Conservation (phyloP, 2,113 vertebrate genomes). For the Columbina picui region DNA sequence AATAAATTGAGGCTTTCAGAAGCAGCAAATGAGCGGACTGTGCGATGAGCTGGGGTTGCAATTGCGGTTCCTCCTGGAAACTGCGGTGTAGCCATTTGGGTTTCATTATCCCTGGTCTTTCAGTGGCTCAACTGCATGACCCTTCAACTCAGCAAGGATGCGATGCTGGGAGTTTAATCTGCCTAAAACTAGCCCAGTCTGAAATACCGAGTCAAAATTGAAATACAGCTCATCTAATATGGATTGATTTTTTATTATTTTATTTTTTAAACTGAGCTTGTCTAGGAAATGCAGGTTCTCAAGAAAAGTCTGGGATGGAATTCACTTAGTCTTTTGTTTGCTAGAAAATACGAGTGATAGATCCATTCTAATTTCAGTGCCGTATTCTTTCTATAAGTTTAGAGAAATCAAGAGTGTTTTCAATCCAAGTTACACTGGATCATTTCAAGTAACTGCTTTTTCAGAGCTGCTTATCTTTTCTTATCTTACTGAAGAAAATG, state of each 20-base stretch:
- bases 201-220: constrained; percentile 47
- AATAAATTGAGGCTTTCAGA: background rate
- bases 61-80: background rate
- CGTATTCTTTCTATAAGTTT: accelerated
- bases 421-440: background rate
- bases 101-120: background rate
- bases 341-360: background rate
- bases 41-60: background rate
- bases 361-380: background rate
- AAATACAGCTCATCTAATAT: constrained; percentile 68
- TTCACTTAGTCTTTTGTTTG: background rate
- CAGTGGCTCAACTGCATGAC: constrained; percentile 4
- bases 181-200: constrained; percentile 68
- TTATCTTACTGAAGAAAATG: background rate
- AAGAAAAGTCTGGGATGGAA: background rate
- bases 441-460: background rate
- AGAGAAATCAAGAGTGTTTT: background rate
- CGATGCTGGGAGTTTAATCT: constrained; percentile 62
- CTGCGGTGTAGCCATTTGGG: background rate
- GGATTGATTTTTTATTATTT: constrained; percentile 48
- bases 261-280: constrained; percentile 25
- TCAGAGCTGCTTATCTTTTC: background rate
- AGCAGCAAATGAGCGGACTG: background rate
- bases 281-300: constrained; percentile 50
- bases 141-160: constrained; percentile 44